Conservation (phyloP, 2,888 invertebrate genomes). For the Hypolimnas misippus region DNA sequence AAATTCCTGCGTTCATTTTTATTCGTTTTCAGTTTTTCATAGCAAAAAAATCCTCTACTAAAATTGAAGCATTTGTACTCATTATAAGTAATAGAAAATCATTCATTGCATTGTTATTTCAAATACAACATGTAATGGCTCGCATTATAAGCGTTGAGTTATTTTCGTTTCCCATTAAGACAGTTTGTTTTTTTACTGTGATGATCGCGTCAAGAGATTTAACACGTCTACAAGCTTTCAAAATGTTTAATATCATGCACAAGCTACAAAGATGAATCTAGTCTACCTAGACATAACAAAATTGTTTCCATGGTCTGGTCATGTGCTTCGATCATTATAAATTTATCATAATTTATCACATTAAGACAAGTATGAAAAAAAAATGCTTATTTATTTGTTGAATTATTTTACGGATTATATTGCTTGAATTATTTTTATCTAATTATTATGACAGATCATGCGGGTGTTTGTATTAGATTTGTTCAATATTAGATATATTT, state of each 20-base stretch:
- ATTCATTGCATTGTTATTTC: not conserved
- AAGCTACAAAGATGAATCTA: slow-evolving; percentile 4
- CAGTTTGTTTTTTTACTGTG: slow-evolving; percentile 50
- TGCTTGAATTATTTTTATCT: no score
- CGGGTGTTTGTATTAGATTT: no score
- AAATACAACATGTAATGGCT: slow-evolving; percentile 44
- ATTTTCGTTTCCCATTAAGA: slow-evolving; percentile 63
- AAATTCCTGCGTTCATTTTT: no score
- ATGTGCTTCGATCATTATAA: not conserved
- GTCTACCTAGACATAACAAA: slow-evolving; percentile 11
- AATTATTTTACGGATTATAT: not conserved
- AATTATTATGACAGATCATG: no score
- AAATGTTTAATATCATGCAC: slow-evolving; percentile 22
- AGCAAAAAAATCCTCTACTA: no score
- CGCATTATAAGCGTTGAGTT: slow-evolving; percentile 57
- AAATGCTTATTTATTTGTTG: not conserved
- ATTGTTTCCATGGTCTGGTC: not conserved
- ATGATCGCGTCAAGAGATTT: slow-evolving; percentile 31
- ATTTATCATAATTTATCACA: not conserved
- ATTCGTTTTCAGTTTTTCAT: no score
- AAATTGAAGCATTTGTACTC: not conserved
- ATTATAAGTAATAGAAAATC: not conserved
- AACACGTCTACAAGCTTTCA: slow-evolving; percentile 25
- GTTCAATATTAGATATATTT: no score
- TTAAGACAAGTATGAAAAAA: not conserved